These are phyloP conservation scores for Bugulina stolonifera DNA, from an alignment of 2,888 invertebrate genomes.

Conservation along the genomic window DNA sequence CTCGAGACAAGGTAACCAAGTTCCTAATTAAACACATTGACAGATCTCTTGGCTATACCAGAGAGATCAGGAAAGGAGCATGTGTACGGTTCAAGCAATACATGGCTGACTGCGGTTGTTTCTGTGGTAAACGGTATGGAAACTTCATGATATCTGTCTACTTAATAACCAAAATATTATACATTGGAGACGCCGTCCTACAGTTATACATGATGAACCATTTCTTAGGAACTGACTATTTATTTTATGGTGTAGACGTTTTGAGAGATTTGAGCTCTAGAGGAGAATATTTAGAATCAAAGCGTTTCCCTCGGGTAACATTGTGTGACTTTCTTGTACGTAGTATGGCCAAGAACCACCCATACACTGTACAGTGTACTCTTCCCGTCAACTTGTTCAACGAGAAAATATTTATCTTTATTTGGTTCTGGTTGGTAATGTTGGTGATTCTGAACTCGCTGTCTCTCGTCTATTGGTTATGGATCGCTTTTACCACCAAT, in stretches of 20 bases:
- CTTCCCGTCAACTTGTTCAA: slow-evolving; percentile 31
- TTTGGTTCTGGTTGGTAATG: slow-evolving; percentile 31
- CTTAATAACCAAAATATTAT: slow-evolving; percentile 29
- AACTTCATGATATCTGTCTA: slow-evolving; percentile 30
- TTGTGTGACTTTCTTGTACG: slow-evolving; percentile 25
- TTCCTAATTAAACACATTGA: slow-evolving; percentile 24
- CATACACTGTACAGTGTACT: slow-evolving; percentile 27
- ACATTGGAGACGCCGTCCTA: slow-evolving; percentile 28
- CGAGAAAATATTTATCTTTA: slow-evolving; percentile 31
- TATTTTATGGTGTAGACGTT: slow-evolving; percentile 26
- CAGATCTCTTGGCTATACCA: slow-evolving; percentile 17
- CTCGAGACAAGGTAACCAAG: slow-evolving; percentile 23
- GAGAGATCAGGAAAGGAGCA: slow-evolving; percentile 2
- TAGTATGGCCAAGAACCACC: slow-evolving; percentile 24
- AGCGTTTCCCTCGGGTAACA: slow-evolving; percentile 23
- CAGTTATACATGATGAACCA: slow-evolving; percentile 30
- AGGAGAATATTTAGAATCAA: slow-evolving; percentile 8
- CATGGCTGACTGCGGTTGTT: slow-evolving; percentile 19
- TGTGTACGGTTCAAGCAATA: slow-evolving; percentile 1
- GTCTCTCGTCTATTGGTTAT: slow-evolving; percentile 18
- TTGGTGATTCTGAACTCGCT: slow-evolving; percentile 26
- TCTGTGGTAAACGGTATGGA: slow-evolving; percentile 29
- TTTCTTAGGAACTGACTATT: slow-evolving; percentile 29
- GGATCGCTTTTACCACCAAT: slow-evolving; percentile 21
- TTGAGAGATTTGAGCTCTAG: slow-evolving; percentile 15